These are phyloP conservation scores for Cydia fagiglandana DNA, from an alignment of 1,140 invertebrate genomes.

Conservation along the genomic window DNA sequence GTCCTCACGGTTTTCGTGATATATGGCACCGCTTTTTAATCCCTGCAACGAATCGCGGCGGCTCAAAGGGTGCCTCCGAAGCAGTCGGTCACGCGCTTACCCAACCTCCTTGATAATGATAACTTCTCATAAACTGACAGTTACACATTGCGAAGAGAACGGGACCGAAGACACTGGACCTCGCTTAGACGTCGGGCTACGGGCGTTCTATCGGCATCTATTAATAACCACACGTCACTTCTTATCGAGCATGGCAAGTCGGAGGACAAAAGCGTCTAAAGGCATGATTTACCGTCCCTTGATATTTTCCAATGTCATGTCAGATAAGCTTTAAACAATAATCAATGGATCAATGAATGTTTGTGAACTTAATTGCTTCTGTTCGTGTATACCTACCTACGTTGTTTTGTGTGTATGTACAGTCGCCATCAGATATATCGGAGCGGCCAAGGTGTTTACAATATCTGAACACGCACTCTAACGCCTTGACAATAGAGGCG, in stretches of 20 bases:
- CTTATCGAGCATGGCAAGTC: slow-evolving; percentile 6
- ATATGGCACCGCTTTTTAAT: slow-evolving; percentile 33
- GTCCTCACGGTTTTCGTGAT: slow-evolving; percentile 31
- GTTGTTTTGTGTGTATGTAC: no score
- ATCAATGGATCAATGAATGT: neutral
- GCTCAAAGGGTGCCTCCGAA: slow-evolving; percentile 29
- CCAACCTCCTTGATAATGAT: slow-evolving; percentile 33
- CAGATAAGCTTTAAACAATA: neutral
- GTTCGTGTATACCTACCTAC: no score
- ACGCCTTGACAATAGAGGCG: no score
- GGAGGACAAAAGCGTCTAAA: neutral
- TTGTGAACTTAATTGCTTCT: slow-evolving; percentile 5
- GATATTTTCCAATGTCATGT: slow-evolving; percentile 20
- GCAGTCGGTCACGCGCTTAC: slow-evolving; percentile 30
- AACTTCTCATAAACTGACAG: slow-evolving; percentile 10
- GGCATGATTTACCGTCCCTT: slow-evolving; percentile 5
- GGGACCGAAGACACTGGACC: neutral
- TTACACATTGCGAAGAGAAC: slow-evolving; percentile 3
- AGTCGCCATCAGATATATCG: no score
- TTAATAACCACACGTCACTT: slow-evolving; percentile 9
- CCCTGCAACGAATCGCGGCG: slow-evolving; percentile 36
- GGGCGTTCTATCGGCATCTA: neutral
- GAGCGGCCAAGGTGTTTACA: no score
- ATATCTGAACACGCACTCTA: no score
- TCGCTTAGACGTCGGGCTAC: no score